Evolutionary conservation across 2,888 invertebrate species (phyloP).

Genomic region (Torymus aiolomorphi): DNA sequence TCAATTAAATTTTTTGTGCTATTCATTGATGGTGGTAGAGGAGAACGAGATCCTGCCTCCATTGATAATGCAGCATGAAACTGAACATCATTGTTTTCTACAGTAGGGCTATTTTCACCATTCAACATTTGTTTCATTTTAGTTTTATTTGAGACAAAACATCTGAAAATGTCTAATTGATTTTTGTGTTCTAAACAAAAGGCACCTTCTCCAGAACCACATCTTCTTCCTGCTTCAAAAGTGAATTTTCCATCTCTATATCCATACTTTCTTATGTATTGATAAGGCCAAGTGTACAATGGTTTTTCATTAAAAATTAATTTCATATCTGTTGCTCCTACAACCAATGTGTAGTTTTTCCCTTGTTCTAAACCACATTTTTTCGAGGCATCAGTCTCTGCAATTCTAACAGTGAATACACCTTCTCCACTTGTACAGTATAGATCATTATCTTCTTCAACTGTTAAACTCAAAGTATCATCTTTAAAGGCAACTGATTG

Average conservation of each 20-base stretch:
- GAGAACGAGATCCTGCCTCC: slow-evolving; percentile 89
- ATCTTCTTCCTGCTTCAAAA: slow-evolving; percentile 91
- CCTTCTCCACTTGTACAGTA: slow-evolving; percentile 91
- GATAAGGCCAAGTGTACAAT: slow-evolving; percentile 89
- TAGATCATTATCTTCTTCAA: slow-evolving; percentile 92
- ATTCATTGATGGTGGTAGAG: slow-evolving; percentile 83
- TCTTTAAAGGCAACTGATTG: slow-evolving; percentile 90
- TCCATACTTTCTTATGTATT: slow-evolving; percentile 90
- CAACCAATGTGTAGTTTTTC: slow-evolving; percentile 83
- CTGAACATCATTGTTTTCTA: slow-evolving; percentile 85
- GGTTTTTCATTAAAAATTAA: slow-evolving; percentile 82
- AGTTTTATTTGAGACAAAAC: slow-evolving; percentile 89
- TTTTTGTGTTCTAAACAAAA: slow-evolving; percentile 89
- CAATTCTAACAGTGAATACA: slow-evolving; percentile 86
- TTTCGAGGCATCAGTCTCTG: slow-evolving; percentile 86
- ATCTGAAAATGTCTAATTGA: slow-evolving; percentile 89
- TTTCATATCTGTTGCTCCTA: slow-evolving; percentile 86
- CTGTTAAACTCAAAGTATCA: slow-evolving; percentile 78
- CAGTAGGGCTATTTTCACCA: slow-evolving; percentile 79
- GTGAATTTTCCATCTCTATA: slow-evolving; percentile 90
- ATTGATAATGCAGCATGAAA: slow-evolving; percentile 85
- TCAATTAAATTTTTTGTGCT: slow-evolving; percentile 76
- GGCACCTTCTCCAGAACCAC: slow-evolving; percentile 89
- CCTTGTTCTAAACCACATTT: slow-evolving; percentile 84
- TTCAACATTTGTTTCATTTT: slow-evolving; percentile 89